Evolutionary conservation across 2,797 vertebrate genomes (phyloP), one percentile per base, ranked within the genome.

Genomic region (Pipistrellus pipistrellus): DNA sequence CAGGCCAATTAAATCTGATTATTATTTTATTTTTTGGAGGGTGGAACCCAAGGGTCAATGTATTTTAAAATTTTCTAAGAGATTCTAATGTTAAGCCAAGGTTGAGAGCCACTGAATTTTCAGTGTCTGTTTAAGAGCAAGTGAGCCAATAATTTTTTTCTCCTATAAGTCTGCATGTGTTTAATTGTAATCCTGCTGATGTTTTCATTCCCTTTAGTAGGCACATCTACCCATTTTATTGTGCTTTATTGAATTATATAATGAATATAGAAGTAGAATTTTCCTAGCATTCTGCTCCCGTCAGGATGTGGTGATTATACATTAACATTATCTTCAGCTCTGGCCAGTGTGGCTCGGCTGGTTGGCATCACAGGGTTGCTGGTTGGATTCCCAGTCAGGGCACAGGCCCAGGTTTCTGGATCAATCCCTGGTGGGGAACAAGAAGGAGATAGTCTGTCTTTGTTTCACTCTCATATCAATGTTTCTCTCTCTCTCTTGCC

Each of bases 171-270:
- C 20, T 21, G 27, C 6, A 8, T 11, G 4, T n/a, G 17, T 78
- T 32, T 77, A 85, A 57, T 32, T 64, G 17, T 30, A 68, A 44
- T 55, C 69, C 83, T 82, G 69, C 55, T 75, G 77, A 66, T 20
- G 38, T 87, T 71, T 88, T 73, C 73, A 85, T 69, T 92, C 82
- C 53, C 62, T 57, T 78, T 83, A 57, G 55, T 64, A 85, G 51
- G 48, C 17, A 51, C 2, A 62, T 17, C 23, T n/a, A n/a, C 3
- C 6, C 30, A 5, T 73, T 85, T 84, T 48, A 84, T 13, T 73
- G 53, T 71, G 78, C 44, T 78, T 88, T 82, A 68, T 30, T 57
- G 51, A 51, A 77, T 85, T 92, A 85, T 51, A n/a, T 88, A 51
- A 73, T 30, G 41, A 72, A 71, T 17, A 62, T 0, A 27, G 78